Evolutionary conservation across 2,888 invertebrate genomes (phyloP).

Genomic region (Lasioglossum leucozonium): DNA sequence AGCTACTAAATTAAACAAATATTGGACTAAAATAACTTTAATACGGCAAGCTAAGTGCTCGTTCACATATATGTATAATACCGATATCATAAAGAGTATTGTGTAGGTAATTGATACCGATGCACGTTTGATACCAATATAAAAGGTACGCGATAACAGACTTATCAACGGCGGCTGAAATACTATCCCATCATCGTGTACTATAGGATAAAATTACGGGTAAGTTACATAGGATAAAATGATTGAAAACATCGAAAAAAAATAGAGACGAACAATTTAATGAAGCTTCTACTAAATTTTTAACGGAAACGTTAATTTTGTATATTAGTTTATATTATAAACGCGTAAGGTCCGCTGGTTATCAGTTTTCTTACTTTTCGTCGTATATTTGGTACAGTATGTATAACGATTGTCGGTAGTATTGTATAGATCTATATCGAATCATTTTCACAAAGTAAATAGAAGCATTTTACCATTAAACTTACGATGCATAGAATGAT

Average conservation of each 20-base stretch:
- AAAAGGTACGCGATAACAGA: background rate
- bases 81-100: background rate
- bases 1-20: background rate
- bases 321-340: background rate
- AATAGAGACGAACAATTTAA: background rate
- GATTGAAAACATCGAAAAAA: background rate
- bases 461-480: background rate
- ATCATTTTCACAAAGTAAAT: background rate
- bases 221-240: background rate
- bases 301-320: background rate
- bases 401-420: background rate
- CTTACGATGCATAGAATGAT: background rate
- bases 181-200: background rate
- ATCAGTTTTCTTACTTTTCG: background rate
- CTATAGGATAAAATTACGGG: background rate
- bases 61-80: background rate
- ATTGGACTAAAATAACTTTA: background rate
- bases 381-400: background rate
- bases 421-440: background rate
- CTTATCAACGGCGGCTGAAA: constrained; percentile 4
- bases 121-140: background rate
- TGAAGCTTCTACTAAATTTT: background rate
- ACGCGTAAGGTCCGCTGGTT: background rate
- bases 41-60: background rate
- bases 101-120: constrained; percentile 18